Evolutionary conservation across 2,888 invertebrate genomes (phyloP).

Genomic region (Geophilus truncorum): DNA sequence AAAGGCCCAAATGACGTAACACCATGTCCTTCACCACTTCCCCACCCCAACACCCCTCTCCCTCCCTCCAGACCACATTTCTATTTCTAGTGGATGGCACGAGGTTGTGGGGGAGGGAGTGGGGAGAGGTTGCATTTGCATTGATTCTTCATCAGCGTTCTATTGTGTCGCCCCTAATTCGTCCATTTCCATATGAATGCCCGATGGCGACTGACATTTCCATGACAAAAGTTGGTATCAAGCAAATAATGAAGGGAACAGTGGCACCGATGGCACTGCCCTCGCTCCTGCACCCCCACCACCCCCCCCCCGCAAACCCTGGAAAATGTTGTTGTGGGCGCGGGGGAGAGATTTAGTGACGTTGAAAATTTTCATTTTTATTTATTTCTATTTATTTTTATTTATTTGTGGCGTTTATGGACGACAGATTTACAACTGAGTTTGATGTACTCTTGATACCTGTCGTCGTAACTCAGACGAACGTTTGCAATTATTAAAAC

Average conservation of each 20-base stretch:
- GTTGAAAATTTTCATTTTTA: no score
- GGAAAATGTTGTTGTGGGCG: not conserved
- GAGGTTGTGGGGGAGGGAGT: not conserved
- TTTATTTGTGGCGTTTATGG: not conserved
- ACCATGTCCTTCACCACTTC: not conserved
- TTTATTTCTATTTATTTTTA: not conserved
- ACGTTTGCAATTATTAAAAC: not conserved
- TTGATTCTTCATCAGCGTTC: not conserved
- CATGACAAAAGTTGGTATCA: slow-evolving; percentile 27
- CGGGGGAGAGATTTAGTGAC: not conserved
- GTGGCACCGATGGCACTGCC: not conserved
- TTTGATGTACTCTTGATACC: not conserved
- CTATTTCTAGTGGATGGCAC: not conserved
- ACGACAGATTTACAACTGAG: not conserved
- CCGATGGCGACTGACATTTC: slow-evolving; percentile 19
- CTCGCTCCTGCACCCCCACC: not conserved
- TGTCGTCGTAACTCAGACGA: not conserved
- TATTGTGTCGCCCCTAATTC: slow-evolving; percentile 20
- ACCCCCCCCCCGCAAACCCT: not conserved
- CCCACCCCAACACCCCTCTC: not conserved
- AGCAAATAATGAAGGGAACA: slow-evolving; percentile 27
- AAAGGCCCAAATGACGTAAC: not conserved
- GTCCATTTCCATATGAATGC: slow-evolving; percentile 25
- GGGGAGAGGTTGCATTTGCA: not conserved
- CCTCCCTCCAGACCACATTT: not conserved